phyloP scores from a whole-genome alignment of 2,797 vertebrate species.

The Epinephelus awoara region DNA sequence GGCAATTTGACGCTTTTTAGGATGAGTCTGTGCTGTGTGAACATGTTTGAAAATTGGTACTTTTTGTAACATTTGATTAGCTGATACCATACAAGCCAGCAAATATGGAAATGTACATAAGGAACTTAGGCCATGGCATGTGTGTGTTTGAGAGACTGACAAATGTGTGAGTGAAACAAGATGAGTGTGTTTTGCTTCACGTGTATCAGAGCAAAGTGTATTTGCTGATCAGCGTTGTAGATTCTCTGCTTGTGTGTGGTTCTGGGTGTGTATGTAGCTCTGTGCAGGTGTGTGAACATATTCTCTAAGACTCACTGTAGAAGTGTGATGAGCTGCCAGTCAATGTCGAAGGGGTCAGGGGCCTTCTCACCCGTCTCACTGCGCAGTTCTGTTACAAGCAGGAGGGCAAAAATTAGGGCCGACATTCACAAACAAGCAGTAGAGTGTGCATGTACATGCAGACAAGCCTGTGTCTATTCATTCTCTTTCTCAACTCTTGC shows the following conservation, averaged over 20 bases:
- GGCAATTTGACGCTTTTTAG: constrained; percentile 71
- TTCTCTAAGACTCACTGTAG: constrained; percentile 30
- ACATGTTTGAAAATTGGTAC: constrained; percentile 64
- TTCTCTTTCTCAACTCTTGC: constrained; percentile 41
- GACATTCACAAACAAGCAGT: constrained; percentile 70
- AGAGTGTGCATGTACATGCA: constrained; percentile 66
- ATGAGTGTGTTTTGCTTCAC: constrained; percentile 25
- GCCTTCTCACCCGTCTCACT: constrained; percentile 14
- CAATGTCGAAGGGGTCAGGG: constrained; percentile 69
- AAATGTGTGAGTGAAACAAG: constrained; percentile 24
- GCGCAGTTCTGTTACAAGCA: constrained; percentile 50
- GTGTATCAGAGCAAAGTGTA: constrained; percentile 14
- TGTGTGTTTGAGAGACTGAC: constrained; percentile 15
- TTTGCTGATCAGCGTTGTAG: constrained; percentile 31
- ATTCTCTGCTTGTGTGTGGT: constrained; percentile 16
- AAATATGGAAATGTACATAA: constrained; percentile 49
- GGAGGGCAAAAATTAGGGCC: constrained; percentile 28
- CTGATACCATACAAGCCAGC: constrained; percentile 53
- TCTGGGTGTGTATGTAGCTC: constrained; percentile 9
- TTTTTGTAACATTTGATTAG: constrained; percentile 62
- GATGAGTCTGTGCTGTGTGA: constrained; percentile 64
- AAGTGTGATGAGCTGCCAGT: constrained; percentile 64
- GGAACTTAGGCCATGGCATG: constrained; percentile 7
- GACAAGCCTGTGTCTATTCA: constrained; percentile 59
- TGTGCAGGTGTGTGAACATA: constrained; percentile 27